phyloP scores from a whole-genome alignment of 30 jellyfish, hydroid and myxozoan genomes.

The Clytia hemisphaerica region DNA sequence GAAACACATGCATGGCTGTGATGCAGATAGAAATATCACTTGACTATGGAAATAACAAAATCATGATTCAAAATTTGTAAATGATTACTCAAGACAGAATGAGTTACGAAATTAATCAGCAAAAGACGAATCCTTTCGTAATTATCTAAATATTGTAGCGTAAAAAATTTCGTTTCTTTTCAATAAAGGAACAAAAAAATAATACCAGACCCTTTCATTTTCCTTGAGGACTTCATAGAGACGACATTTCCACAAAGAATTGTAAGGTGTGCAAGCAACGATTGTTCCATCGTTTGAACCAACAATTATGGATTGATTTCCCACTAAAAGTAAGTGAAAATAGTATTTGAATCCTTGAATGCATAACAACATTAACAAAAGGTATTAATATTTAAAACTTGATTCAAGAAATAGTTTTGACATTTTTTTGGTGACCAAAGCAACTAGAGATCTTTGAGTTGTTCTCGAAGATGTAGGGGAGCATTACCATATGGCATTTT shows the following conservation, averaged over 20 bases:
- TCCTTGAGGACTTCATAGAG: constrained; percentile 46
- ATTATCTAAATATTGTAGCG: too few relatives aligned
- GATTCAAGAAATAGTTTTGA: background rate
- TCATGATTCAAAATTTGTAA: background rate
- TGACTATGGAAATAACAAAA: background rate
- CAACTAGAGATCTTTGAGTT: too few relatives aligned
- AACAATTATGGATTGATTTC: constrained; percentile 45
- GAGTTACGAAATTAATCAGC: too few relatives aligned
- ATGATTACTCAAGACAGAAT: background rate
- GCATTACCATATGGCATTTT: too few relatives aligned
- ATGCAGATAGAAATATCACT: constrained; percentile 19
- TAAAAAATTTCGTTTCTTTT: too few relatives aligned
- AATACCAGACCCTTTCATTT: constrained; percentile 36
- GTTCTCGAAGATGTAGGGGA: too few relatives aligned
- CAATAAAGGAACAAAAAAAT: background rate
- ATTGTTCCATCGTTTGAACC: constrained; percentile 70
- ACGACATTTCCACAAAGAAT: constrained; percentile 56
- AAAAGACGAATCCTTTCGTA: too few relatives aligned
- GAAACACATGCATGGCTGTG: constrained; percentile 24
- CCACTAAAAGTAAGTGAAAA: constrained; percentile 42
- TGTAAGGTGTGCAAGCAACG: constrained; percentile 69
- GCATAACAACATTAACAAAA: background rate
- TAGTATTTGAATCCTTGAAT: background rate
- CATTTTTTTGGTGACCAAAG: too few relatives aligned
- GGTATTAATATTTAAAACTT: background rate